These are phyloP conservation scores for Phataginus tetradactyla DNA, from an alignment of 2,797 vertebrate species.

Conservation along the genomic window DNA sequence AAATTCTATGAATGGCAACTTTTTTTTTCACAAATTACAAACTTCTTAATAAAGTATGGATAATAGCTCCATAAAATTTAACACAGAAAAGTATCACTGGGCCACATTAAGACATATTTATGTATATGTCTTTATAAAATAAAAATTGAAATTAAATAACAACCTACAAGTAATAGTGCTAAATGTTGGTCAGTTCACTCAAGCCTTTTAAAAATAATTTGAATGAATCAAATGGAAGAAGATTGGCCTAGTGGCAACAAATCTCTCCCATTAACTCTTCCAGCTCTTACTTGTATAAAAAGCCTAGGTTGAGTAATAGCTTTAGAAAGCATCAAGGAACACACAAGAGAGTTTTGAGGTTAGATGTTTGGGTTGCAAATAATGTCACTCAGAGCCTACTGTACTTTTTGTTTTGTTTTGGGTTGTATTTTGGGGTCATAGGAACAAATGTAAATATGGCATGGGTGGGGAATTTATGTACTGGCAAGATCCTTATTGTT, in stretches of 20 bases:
- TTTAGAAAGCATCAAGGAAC: not conserved
- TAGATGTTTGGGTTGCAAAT: not conserved
- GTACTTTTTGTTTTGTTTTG: not conserved
- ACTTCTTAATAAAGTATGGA: not conserved
- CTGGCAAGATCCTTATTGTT: not conserved
- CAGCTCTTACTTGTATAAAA: not conserved
- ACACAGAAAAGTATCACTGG: not conserved
- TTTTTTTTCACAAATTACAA: not conserved
- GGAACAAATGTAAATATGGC: not conserved
- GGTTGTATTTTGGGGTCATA: not conserved
- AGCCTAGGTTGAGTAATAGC: not conserved
- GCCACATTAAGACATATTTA: not conserved
- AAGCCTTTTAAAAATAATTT: not conserved
- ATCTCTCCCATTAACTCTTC: not conserved
- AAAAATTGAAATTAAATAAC: not conserved
- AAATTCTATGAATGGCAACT: not conserved
- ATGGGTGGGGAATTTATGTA: not conserved
- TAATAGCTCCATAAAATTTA: constrained; percentile 31
- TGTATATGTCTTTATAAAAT: not conserved
- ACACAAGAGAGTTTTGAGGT: not conserved
- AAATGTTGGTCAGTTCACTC: not conserved
- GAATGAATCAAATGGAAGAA: not conserved
- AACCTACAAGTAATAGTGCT: not conserved
- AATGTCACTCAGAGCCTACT: not conserved
- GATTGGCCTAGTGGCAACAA: not conserved